Percentiles rank a stretch among this genome's conserved stretches.
Evolutionary conservation across 2,797 vertebrate species (phyloP).

Genomic region (Psittacula derbiana): DNA sequence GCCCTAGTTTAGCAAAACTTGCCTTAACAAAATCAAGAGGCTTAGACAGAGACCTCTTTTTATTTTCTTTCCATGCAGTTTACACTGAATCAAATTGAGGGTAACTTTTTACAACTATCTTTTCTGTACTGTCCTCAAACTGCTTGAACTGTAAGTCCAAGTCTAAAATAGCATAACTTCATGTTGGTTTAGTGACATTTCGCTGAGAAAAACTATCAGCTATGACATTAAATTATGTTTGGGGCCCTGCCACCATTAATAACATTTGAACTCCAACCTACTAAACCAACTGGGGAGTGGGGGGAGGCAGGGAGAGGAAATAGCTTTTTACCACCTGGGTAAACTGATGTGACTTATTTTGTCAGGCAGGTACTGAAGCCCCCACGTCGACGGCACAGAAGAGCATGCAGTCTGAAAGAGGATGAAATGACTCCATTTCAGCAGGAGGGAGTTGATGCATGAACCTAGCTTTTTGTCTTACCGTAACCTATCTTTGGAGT

Average conservation of each 20-base stretch:
- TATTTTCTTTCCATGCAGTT: neutral
- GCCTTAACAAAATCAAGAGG: neutral
- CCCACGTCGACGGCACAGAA: neutral
- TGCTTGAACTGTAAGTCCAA: neutral
- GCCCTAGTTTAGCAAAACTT: neutral
- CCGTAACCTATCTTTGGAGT: constrained; percentile 15
- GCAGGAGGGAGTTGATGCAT: neutral
- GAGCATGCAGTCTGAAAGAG: neutral
- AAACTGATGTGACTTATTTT: neutral
- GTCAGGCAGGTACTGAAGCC: neutral
- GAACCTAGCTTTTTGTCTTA: constrained; percentile 13
- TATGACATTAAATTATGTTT: constrained; percentile 7
- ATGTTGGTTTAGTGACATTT: constrained; percentile 28
- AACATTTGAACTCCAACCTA: neutral
- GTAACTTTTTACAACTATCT: neutral
- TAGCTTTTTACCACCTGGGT: neutral
- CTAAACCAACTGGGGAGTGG: neutral
- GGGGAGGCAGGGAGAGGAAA: rapidly evolving
- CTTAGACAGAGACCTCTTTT: neutral
- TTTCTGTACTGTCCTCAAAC: neutral
- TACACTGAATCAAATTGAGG: neutral
- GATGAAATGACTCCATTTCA: neutral
- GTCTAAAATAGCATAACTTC: neutral
- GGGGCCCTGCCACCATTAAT: neutral
- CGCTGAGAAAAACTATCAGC: constrained; percentile 26